Conservation (phyloP, 2,113 vertebrate genomes). For the Sinocyclocheilus rhinocerous region DNA sequence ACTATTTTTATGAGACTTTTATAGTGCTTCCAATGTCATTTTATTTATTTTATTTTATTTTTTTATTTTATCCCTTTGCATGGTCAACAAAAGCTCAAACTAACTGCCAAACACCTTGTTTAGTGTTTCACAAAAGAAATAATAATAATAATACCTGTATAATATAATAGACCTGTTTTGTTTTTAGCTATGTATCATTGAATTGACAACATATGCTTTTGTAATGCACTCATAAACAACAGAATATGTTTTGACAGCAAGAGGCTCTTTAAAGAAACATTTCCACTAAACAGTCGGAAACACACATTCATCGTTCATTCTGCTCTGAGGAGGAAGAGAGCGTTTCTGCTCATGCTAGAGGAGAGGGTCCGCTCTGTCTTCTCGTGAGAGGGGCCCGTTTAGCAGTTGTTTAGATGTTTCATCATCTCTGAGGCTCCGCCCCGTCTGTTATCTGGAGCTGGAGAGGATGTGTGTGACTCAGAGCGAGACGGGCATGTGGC, state of each 20-base stretch:
- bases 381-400: constrained; percentile 38
- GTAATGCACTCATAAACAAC: neutral
- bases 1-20: neutral
- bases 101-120: neutral
- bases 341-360: neutral
- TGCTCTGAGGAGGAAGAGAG: neutral
- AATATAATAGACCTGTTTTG: no score
- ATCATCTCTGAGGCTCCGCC: constrained; percentile 37
- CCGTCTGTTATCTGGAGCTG: constrained; percentile 34
- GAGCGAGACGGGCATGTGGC: neutral
- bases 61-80: neutral
- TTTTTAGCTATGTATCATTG: neutral
- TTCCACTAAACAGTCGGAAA: constrained; percentile 33
- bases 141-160: neutral
- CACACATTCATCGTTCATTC: constrained; percentile 21
- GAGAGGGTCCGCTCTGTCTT: neutral
- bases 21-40: neutral
- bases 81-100: neutral
- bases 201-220: neutral
- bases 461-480: neutral
- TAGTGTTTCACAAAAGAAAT: neutral
- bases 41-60: neutral
- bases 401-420: constrained; percentile 47
- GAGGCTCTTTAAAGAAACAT: constrained; percentile 19
- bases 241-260: neutral